phyloP scores from a whole-genome alignment of 1,140 invertebrate genomes.

The Dreissena rostriformis region DNA sequence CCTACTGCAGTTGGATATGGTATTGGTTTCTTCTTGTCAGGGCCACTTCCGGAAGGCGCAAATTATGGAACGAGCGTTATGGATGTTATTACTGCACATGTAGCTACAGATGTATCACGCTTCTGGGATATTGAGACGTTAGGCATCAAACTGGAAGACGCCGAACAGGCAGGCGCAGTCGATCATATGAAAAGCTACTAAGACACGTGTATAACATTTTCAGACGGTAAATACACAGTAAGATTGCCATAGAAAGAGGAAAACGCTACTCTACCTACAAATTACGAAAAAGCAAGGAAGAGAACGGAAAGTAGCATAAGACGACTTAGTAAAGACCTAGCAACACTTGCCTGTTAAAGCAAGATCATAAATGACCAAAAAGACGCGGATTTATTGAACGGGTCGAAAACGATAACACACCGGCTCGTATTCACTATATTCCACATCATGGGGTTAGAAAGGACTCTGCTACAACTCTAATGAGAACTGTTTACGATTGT shows the following conservation, averaged over 20 bases:
- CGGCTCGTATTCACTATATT: neutral
- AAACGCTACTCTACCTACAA: neutral
- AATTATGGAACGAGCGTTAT: neutral
- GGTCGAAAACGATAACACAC: neutral
- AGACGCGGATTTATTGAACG: neutral
- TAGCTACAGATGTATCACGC: neutral
- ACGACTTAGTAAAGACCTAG: neutral
- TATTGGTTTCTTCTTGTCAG: neutral
- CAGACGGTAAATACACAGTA: neutral
- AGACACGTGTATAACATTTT: neutral
- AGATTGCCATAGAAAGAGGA: neutral
- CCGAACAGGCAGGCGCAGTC: neutral
- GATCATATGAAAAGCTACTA: neutral
- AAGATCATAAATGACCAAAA: slow-evolving; percentile 4
- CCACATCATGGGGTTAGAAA: neutral
- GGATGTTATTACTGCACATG: slow-evolving; percentile 1
- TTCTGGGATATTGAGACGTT: neutral
- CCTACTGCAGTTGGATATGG: neutral
- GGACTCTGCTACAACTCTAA: neutral
- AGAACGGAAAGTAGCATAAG: too few relatives aligned
- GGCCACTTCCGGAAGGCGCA: neutral
- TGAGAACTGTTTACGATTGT: neutral
- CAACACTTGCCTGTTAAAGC: neutral
- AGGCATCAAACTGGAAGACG: neutral
- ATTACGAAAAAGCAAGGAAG: too few relatives aligned